Conservation (phyloP, 2,797 vertebrate genomes). For the Platalea minor region DNA sequence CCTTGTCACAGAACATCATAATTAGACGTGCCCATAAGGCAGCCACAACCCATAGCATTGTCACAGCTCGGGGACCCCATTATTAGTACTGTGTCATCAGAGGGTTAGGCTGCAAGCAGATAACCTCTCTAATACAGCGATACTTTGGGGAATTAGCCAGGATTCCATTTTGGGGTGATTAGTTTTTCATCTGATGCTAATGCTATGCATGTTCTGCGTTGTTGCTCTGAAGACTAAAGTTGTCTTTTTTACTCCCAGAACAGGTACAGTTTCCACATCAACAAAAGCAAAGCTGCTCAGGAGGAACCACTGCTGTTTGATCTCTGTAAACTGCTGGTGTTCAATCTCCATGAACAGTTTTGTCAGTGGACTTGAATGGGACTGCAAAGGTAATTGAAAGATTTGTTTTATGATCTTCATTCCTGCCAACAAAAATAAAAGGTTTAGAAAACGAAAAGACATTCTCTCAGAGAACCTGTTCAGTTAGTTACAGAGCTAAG, state of each 20-base stretch:
- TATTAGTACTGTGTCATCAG: not conserved
- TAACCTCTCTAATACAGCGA: not conserved
- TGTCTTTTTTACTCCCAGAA: not conserved
- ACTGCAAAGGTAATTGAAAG: not conserved
- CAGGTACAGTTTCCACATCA: not conserved
- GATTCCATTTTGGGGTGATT: not conserved
- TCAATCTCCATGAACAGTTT: not conserved
- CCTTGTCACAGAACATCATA: slow-evolving; percentile 26
- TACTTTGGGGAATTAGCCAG: not conserved
- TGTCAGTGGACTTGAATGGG: not conserved
- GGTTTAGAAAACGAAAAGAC: not conserved
- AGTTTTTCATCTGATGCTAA: not conserved
- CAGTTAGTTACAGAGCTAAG: not conserved
- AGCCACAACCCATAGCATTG: not conserved
- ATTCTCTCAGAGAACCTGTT: not conserved
- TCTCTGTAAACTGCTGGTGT: not conserved
- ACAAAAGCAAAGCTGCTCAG: not conserved
- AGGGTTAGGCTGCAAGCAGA: not conserved
- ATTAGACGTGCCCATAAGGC: slow-evolving; percentile 22
- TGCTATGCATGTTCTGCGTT: not conserved
- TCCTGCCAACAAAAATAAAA: not conserved
- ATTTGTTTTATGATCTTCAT: not conserved
- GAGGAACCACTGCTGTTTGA: not conserved
- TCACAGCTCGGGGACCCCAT: not conserved
- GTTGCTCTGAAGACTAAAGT: not conserved